A percentile compares a stretch with the other conserved stretches of the same genome.
These are phyloP conservation scores for Trinorchestia longiramus DNA, from an alignment of 1,140 invertebrate species.

Conservation along the genomic window DNA sequence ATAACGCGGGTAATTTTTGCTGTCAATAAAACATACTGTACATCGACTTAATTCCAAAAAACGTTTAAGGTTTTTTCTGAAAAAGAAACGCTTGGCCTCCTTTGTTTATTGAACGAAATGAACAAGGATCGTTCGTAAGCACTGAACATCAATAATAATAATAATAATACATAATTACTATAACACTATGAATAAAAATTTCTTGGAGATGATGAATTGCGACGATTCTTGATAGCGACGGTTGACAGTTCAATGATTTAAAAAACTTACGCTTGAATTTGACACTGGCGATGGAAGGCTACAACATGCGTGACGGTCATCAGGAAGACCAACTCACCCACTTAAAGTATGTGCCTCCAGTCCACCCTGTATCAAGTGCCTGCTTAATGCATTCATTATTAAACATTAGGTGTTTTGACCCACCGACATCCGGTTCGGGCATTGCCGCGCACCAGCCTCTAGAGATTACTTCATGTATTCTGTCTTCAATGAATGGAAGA, in stretches of 20 bases:
- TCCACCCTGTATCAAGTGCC: background rate
- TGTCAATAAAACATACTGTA: too few species aligned
- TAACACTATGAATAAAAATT: too few species aligned
- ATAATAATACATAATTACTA: too few species aligned
- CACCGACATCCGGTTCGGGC: background rate
- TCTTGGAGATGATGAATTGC: background rate
- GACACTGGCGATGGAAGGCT: background rate
- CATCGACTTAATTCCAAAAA: too few species aligned
- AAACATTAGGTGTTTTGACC: background rate
- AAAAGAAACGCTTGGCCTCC: too few species aligned
- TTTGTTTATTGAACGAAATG: too few species aligned
- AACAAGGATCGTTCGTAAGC: too few species aligned
- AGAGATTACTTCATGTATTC: background rate
- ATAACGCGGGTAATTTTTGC: too few species aligned
- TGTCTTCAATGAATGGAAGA: constrained; percentile 1
- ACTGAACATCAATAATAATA: too few species aligned
- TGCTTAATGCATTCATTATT: background rate
- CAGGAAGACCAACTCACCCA: background rate
- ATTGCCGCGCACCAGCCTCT: background rate
- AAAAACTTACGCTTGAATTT: background rate
- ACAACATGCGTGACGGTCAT: background rate
- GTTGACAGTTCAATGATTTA: background rate
- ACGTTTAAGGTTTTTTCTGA: too few species aligned
- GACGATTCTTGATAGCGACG: background rate
- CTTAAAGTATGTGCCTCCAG: too few species aligned